Evolutionary conservation across 2,113 vertebrate genomes (phyloP), one percentile per base, ranked within the genome.

Genomic region (Ptilorrhoa leucosticta): DNA sequence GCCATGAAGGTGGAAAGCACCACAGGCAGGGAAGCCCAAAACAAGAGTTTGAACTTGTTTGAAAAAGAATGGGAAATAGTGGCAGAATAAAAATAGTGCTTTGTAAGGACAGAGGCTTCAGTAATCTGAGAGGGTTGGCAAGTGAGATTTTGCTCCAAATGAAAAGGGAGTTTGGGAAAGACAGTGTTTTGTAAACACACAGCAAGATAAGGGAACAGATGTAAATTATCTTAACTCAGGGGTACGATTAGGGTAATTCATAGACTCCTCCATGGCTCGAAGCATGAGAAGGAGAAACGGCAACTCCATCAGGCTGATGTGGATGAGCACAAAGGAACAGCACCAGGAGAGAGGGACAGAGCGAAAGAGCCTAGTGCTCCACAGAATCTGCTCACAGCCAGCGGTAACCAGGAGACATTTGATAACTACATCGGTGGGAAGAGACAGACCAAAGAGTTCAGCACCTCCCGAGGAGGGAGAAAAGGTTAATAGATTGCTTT

Each of bases 401-500:
- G 68, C 1, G 0, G 70, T 57, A 53, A 72, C 6, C 1, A 56
- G 76, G 33, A 93, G 83, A 87, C 72, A 64, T 83, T 84, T 83
- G 93, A 96, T 95, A 90, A 97, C 96, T 93, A 13, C 83, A 90
- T 96, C 2, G 0, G 86, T 73, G 85, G 86, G 89, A 86, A 92
- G 90, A 93, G 68, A 50, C 86, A 94, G 76, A 94, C 86, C 72
- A 87, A 89, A 93, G 94, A 87, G 91, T 94, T 94, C 89, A 80
- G 91, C 93, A 83, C 95, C 96, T 95, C 91, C 95, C n/a, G 72
- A 87, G 94, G 44, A 48, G 56, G 56, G 68, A 94, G 89, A 78
- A 94, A 56, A 97, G 95, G 96, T 96, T 96, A 96, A 96, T 94
- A 93, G 93, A 92, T 90, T 63, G 86, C 77, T 94, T 90, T 89